Evolutionary conservation across 2,797 vertebrate species (phyloP).

Genomic region (Leptoclinus maculatus): DNA sequence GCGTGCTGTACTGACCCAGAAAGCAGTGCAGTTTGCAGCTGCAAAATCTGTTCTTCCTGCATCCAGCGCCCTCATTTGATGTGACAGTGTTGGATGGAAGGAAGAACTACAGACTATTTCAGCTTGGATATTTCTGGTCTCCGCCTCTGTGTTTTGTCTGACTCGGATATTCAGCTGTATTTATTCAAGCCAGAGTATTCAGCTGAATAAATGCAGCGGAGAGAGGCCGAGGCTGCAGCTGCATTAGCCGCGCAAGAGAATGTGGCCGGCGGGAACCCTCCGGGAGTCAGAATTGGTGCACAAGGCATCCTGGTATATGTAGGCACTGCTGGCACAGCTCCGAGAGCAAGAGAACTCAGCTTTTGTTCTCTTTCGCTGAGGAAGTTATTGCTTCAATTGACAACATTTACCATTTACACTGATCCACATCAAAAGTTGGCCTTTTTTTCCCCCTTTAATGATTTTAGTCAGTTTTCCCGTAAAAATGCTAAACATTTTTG

Average conservation of each 20-base stretch:
- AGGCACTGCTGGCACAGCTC: too few relatives aligned
- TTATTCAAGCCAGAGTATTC: background rate
- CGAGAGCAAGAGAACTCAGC: too few relatives aligned
- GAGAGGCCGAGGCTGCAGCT: too few relatives aligned
- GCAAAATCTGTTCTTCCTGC: background rate
- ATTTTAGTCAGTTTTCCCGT: background rate
- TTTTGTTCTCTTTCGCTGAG: background rate
- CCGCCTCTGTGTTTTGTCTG: background rate
- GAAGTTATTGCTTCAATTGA: background rate
- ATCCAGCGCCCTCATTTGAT: background rate
- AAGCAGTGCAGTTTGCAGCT: background rate
- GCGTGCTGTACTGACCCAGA: background rate
- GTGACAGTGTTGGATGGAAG: background rate
- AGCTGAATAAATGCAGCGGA: too few relatives aligned
- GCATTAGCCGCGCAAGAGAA: too few relatives aligned
- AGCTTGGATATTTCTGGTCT: background rate
- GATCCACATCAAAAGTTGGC: background rate
- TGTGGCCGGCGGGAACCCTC: too few relatives aligned
- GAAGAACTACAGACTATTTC: background rate
- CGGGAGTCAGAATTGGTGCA: too few relatives aligned
- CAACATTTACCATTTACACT: too few relatives aligned
- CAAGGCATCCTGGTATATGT: too few relatives aligned
- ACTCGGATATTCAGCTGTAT: background rate
- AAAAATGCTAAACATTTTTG: background rate
- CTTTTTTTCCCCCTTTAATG: background rate